Evolutionary conservation across 1,140 invertebrate genomes (phyloP), one percentile per base, ranked within the genome.

Genomic region (Panulirus ornatus): DNA sequence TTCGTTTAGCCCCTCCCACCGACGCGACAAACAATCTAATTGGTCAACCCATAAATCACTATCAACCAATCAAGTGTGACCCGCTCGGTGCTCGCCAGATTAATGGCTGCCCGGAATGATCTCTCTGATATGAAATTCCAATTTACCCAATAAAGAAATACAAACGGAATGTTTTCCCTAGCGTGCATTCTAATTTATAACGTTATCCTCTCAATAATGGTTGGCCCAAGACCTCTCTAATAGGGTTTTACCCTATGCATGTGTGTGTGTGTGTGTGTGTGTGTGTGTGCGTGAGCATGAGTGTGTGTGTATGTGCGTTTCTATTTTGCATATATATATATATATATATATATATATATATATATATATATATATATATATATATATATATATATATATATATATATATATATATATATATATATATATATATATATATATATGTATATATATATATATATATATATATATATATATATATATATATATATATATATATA

Each of bases 11-110:
- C 88, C 88, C 88, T 84, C 88, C 87, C 88, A 89, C 88, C 51
- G 79, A 73, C 88, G 88, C 88, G 88, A 89, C 88, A 89, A 89
- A 89, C 88, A 89, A 89, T 89, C 88, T 89, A 89, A 89, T 89
- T 89, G 88, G 88, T 89, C 70, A 70, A 82, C 44, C 88, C 79
- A 89, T 89, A 89, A 89, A 89, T 89, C 88, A 89, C 88, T 70
- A 89, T 89, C 88, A 89, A 73, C 88, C 88, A 89, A 89, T 89
- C 88, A 89, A 89, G 79, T 89, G 88, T 89, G 88, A 89, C 88
- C 78, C 70, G 88, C 88, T 71, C 44, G 63, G 78, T 83, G 88
- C 79, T 83, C 79, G n/a, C 88, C 79, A 70, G 88, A 89, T 89
- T 89, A 89, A 89, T 89, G 88, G 88, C 79, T 89, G 88, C 73